Evolutionary conservation across 2,888 invertebrate genomes (phyloP).

Genomic region (Polymixis lichenea): DNA sequence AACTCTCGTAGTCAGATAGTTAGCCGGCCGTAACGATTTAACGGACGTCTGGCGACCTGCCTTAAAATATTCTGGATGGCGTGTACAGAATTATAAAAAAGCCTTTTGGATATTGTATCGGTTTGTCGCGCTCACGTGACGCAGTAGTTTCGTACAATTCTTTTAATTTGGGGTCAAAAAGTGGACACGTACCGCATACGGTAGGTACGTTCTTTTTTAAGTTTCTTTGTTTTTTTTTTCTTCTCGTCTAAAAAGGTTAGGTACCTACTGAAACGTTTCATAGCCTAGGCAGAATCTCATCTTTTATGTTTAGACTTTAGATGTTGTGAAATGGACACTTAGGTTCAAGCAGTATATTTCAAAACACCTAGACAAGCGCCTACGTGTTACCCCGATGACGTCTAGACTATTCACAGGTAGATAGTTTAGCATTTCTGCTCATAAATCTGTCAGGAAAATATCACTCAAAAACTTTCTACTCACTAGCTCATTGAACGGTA

Average conservation of each 20-base stretch:
- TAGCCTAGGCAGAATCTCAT: neutral
- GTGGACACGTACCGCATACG: constrained; percentile 29
- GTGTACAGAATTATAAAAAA: constrained; percentile 65
- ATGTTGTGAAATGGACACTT: constrained; percentile 20
- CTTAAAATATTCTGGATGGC: constrained; percentile 71
- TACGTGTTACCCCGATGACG: constrained; percentile 40
- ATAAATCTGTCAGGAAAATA: constrained; percentile 34
- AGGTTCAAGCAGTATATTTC: constrained; percentile 41
- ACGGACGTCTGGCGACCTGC: constrained; percentile 78
- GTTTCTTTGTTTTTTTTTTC: neutral
- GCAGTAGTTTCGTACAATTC: constrained; percentile 27
- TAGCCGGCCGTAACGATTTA: constrained; percentile 76
- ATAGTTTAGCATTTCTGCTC: constrained; percentile 23
- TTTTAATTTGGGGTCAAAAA: constrained; percentile 34
- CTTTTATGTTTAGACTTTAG: neutral
- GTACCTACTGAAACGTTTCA: constrained; percentile 24
- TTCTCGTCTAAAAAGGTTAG: neutral
- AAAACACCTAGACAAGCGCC: constrained; percentile 48
- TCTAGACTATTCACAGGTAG: constrained; percentile 41
- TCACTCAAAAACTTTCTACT: constrained; percentile 51
- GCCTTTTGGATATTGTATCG: constrained; percentile 41
- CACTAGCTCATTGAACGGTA: constrained; percentile 23
- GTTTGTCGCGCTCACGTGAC: constrained; percentile 31
- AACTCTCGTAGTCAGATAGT: constrained; percentile 64
- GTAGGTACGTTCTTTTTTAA: constrained; percentile 1